Percentiles rank a stretch among this genome's conserved stretches.
Conservation (phyloP, 2,888 invertebrate species). For the Drosophila subquinaria region DNA sequence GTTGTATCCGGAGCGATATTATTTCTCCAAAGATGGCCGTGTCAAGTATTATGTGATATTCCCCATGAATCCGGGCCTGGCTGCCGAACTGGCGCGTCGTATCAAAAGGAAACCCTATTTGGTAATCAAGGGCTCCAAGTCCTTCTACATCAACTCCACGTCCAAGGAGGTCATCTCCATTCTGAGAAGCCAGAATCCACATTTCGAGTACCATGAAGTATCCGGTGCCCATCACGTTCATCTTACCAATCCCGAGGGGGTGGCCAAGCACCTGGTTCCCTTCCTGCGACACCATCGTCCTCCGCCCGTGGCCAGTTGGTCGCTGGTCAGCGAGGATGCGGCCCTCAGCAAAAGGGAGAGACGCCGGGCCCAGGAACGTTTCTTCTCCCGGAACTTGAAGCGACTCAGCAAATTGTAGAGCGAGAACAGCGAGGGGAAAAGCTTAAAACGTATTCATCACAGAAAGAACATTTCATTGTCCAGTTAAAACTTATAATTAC, state of each 20-base stretch:
- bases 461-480: too few relatives aligned
- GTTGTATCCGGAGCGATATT: slow-evolving; percentile 87
- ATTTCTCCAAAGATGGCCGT: slow-evolving; percentile 78
- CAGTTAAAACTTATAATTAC: not conserved
- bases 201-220: slow-evolving; percentile 88
- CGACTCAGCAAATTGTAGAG: slow-evolving; percentile 43
- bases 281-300: slow-evolving; percentile 63
- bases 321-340: slow-evolving; percentile 39
- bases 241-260: slow-evolving; percentile 88
- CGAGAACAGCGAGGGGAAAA: not conserved
- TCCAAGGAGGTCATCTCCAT: slow-evolving; percentile 87
- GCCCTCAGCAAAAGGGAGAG: slow-evolving; percentile 9
- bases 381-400: slow-evolving; percentile 20
- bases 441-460: not conserved
- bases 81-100: slow-evolving; percentile 86
- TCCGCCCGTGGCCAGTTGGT: slow-evolving; percentile 41
- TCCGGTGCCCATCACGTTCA: slow-evolving; percentile 91
- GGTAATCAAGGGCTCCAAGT: slow-evolving; percentile 87
- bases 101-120: slow-evolving; percentile 87
- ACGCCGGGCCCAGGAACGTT: slow-evolving; percentile 31
- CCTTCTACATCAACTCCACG: slow-evolving; percentile 86
- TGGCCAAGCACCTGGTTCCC: slow-evolving; percentile 85
- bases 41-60: slow-evolving; percentile 57
- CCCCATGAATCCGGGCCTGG: slow-evolving; percentile 82
- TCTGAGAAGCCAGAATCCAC: slow-evolving; percentile 86